These are phyloP conservation scores for Ochotona curzoniae DNA, from an alignment of 2,113 vertebrate genomes.

Conservation along the genomic window DNA sequence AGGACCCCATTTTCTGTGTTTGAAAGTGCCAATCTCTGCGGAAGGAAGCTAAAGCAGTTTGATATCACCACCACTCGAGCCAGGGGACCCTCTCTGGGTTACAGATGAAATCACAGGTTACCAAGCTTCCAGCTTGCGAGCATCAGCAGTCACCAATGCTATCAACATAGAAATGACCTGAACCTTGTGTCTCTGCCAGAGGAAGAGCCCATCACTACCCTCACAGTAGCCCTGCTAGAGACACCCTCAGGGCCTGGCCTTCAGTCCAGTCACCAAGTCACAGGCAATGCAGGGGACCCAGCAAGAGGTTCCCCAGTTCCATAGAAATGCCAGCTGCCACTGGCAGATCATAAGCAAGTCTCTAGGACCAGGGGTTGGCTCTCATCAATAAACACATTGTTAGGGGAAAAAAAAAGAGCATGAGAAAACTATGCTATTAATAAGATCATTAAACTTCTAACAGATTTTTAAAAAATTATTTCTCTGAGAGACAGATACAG, in stretches of 20 bases:
- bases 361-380: background rate
- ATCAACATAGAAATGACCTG: background rate
- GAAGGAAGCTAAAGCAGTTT: too few species aligned
- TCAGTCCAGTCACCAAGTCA: too few species aligned
- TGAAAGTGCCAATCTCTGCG: too few species aligned
- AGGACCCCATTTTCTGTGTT: too few species aligned
- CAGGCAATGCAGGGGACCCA: background rate
- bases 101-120: too few species aligned
- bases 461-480: too few species aligned
- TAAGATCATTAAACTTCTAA: too few species aligned
- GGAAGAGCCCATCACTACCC: background rate
- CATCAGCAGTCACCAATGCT: background rate
- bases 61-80: too few species aligned
- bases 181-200: too few species aligned
- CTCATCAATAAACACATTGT: background rate
- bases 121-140: background rate
- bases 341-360: background rate
- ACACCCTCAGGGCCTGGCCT: background rate
- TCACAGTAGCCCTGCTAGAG: background rate
- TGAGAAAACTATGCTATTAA: too few species aligned
- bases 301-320: rapidly evolving
- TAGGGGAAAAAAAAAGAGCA: background rate
- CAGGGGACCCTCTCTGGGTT: too few species aligned
- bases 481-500: too few species aligned
- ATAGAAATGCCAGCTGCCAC: background rate